A percentile compares a stretch with the other conserved stretches of the same genome.
Evolutionary conservation across 2,797 vertebrate species (phyloP).

Genomic region (Hapalemur alaotrensis): DNA sequence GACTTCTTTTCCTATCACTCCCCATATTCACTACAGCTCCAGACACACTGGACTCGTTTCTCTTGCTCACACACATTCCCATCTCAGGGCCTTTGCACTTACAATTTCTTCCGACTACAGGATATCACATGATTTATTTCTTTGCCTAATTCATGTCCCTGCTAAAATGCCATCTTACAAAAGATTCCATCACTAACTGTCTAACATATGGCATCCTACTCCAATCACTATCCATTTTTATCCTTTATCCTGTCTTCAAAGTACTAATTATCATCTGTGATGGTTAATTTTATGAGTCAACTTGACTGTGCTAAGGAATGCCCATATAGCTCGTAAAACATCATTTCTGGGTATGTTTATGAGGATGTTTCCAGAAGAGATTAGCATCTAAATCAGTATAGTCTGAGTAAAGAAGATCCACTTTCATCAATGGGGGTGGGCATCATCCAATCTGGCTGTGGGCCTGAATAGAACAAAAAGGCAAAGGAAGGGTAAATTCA

Average conservation of each 20-base stretch:
- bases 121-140: not conserved
- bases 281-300: not conserved
- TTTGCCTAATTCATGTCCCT: constrained; percentile 30
- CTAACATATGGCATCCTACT: not conserved
- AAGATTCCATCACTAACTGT: not conserved
- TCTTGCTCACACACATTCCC: not conserved
- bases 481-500: not conserved
- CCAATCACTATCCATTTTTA: not conserved
- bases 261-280: not conserved
- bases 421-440: not conserved
- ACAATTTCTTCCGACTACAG: not conserved
- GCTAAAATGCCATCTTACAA: constrained; percentile 20
- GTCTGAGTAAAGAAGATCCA: not conserved
- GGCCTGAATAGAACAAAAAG: not conserved
- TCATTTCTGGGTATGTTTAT: not conserved
- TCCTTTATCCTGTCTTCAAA: not conserved
- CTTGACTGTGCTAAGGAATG: not conserved
- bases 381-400: not conserved
- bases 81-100: not conserved
- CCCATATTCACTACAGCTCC: not conserved
- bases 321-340: not conserved
- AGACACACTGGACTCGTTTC: not conserved
- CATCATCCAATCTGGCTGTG: not conserved
- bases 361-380: not conserved
- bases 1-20: not conserved